Percentiles rank a stretch among this genome's conserved stretches.
Conservation (phyloP, 2,888 invertebrate species). For the Nomada fucata region DNA sequence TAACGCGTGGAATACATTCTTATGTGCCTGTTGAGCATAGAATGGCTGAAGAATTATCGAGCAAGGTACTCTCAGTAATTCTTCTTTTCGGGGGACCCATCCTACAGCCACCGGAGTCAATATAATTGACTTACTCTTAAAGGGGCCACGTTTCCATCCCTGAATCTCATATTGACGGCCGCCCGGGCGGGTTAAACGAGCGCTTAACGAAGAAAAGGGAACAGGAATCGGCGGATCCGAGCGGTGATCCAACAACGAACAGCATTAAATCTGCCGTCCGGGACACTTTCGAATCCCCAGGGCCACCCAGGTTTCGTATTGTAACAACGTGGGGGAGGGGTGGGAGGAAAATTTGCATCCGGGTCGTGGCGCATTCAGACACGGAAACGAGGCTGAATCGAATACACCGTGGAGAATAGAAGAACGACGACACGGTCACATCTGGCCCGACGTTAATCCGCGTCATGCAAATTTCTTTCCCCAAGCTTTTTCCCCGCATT, state of each 20-base stretch:
- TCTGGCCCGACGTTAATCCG: conserved; percentile 34
- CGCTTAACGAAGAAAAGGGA: not conserved
- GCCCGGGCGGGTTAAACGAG: not conserved
- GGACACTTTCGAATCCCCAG: not conserved
- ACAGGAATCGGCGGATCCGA: not conserved
- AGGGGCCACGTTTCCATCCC: too few relatives aligned
- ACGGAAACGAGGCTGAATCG: conserved; percentile 21
- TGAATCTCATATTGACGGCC: too few relatives aligned
- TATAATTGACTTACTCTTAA: too few relatives aligned
- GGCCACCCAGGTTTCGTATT: not conserved
- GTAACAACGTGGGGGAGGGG: not conserved
- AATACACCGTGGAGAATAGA: conserved; percentile 27
- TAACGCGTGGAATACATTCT: too few relatives aligned
- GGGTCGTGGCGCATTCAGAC: conserved; percentile 21
- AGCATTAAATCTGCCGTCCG: not conserved
- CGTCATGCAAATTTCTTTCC: conserved; percentile 38
- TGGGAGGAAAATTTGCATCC: conserved; percentile 39
- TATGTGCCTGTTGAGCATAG: too few relatives aligned
- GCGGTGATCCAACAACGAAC: not conserved
- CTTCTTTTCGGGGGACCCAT: too few relatives aligned
- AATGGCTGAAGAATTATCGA: too few relatives aligned
- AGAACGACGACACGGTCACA: conserved; percentile 20
- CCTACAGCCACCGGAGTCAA: too few relatives aligned
- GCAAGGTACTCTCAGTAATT: too few relatives aligned
- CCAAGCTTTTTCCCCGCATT: not conserved